Evolutionary conservation across 2,888 invertebrate genomes (phyloP), one percentile per base, ranked within the genome.

Genomic region (Agrypnus murinus): DNA sequence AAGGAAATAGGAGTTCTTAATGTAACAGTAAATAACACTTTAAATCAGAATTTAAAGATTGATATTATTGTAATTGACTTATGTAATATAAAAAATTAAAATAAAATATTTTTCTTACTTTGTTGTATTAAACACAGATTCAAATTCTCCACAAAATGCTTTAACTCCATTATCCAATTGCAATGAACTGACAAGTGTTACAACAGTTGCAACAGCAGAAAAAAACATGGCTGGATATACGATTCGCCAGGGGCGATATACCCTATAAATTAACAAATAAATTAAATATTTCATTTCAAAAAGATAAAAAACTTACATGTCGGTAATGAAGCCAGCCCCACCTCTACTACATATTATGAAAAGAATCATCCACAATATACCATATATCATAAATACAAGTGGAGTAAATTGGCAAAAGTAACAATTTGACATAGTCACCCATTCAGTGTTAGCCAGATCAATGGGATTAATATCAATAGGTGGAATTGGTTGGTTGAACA

Each of bases 341-440:
- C 80, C 82, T 70, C 71, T 80, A 43, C 80, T 74, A 59, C 78
- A 77, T 67, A 81, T 75, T 19, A 77, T 58, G 64, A 82, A 77
- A 63, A n/a, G n/a, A n/a, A n/a, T n/a, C n/a, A n/a, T n/a, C 67
- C 81, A 78, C 43, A 81, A 76, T 9, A 79, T 59, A 4, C 78
- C 77, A 48, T 78, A 64, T 38, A 83, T 78, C 65, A 80, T 73
- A 1, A 79, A 78, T 45, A 78, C 60, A 53, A 83, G 60, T 10
- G 80, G 79, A 5, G 76, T 65, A 64, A 79, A 80, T 38, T 79
- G 73, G 15, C 78, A 77, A 53, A 76, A 79, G 62, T 80, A 74
- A 66, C 83, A 83, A 40, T 67, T 58, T 19, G 40, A 55, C 32
- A 60, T 65, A 6, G 65, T 17, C 1, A 77, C 74, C 77, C 81